phyloP scores from a whole-genome alignment of 2,113 vertebrate genomes.

The Pholis gunnellus region DNA sequence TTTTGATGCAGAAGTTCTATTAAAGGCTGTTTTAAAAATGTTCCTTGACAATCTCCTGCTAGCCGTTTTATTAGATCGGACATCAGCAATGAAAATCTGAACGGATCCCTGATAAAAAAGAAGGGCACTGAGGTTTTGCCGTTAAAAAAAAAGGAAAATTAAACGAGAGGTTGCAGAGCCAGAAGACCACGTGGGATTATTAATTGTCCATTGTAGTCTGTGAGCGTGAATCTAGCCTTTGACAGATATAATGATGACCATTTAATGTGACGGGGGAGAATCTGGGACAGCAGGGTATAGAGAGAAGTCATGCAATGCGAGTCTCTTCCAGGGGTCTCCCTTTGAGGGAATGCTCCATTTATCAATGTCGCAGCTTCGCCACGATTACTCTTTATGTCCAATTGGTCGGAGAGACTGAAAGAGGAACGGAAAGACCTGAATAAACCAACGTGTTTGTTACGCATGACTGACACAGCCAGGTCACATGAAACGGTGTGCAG shows the following conservation, averaged over 20 bases:
- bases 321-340: slow-evolving; percentile 55
- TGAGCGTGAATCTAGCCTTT: slow-evolving; percentile 48
- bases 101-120: slow-evolving; percentile 3
- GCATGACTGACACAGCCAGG: slow-evolving; percentile 41
- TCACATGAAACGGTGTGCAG: slow-evolving; percentile 40
- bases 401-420: slow-evolving; percentile 45
- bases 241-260: slow-evolving; percentile 65
- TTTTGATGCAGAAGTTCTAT: slow-evolving; percentile 13
- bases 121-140: slow-evolving; percentile 8
- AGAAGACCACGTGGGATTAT: slow-evolving; percentile 20
- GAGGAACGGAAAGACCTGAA: slow-evolving; percentile 42
- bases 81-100: slow-evolving; percentile 38
- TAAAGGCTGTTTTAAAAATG: slow-evolving; percentile 1
- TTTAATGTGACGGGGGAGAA: slow-evolving; percentile 67
- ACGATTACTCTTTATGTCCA: slow-evolving; percentile 56
- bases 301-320: slow-evolving; percentile 56
- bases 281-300: slow-evolving; percentile 58
- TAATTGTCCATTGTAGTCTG: slow-evolving; percentile 44
- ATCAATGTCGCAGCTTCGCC: slow-evolving; percentile 52
- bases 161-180: not conserved
- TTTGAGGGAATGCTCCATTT: slow-evolving; percentile 62
- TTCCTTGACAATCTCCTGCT: slow-evolving; percentile 26
- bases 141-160: not conserved
- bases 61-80: slow-evolving; percentile 14
- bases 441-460: slow-evolving; percentile 51